Evolutionary conservation across 2,797 vertebrate genomes (phyloP).

Genomic region (Pseudochromis fuscus): DNA sequence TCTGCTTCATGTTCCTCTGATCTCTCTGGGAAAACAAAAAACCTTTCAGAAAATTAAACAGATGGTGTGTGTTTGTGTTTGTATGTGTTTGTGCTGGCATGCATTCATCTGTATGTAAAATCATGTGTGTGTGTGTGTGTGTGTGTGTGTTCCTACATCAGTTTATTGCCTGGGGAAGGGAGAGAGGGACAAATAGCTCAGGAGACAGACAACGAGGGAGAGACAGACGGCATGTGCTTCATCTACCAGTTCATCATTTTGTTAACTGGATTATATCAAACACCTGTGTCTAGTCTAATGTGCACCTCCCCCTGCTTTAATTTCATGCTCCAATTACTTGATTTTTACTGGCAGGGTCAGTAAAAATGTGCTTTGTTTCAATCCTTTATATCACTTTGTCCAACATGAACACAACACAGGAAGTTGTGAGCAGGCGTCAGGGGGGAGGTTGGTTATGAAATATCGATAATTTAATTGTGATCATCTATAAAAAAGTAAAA

Average conservation of each 20-base stretch:
- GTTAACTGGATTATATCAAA: conserved; percentile 58
- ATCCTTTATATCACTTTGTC: conserved; percentile 1
- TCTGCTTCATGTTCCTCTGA: not conserved
- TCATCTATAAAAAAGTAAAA: no score
- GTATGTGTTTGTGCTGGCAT: not conserved
- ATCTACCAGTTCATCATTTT: conserved; percentile 24
- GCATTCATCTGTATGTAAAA: not conserved
- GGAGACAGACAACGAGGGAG: not conserved
- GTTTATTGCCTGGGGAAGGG: not conserved
- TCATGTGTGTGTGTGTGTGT: not conserved
- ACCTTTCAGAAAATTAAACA: conserved; percentile 10
- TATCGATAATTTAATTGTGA: not conserved
- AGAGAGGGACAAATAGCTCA: not conserved
- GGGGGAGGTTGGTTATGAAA: no score
- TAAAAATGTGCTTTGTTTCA: conserved; percentile 2
- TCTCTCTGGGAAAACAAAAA: not conserved
- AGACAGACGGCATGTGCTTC: not conserved
- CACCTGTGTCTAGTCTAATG: conserved; percentile 58
- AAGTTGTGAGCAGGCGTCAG: not conserved
- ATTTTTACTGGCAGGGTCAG: conserved; percentile 29
- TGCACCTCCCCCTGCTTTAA: conserved; percentile 25
- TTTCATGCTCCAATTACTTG: conserved; percentile 56
- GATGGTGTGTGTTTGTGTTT: conserved; percentile 22
- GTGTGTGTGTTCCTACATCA: conserved; percentile 5
- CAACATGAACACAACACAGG: not conserved